phyloP scores from a whole-genome alignment of 2,797 vertebrate species.

The Galagoides demidoff region DNA sequence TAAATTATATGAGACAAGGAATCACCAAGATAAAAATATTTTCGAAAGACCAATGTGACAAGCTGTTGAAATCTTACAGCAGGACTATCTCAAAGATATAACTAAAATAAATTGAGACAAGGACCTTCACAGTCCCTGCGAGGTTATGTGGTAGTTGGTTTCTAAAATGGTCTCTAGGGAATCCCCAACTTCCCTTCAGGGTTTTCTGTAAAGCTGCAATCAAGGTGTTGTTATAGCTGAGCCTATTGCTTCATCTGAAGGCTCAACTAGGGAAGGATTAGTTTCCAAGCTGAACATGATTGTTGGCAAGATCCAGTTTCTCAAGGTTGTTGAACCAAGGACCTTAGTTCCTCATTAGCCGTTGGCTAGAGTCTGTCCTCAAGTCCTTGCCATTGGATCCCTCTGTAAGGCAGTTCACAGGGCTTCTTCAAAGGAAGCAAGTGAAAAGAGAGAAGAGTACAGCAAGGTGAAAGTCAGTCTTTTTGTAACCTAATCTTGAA shows the following conservation, averaged over 20 bases:
- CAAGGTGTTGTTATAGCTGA: too few relatives aligned
- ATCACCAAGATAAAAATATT: slow-evolving; percentile 19
- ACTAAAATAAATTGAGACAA: background rate
- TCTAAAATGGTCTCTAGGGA: background rate
- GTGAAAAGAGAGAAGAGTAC: background rate
- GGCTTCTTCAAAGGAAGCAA: background rate
- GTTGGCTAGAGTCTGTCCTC: background rate
- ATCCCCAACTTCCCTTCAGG: background rate
- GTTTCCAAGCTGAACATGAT: background rate
- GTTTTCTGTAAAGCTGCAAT: background rate
- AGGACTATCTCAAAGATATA: background rate
- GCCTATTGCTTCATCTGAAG: background rate
- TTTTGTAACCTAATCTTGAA: background rate
- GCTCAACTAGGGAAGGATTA: background rate
- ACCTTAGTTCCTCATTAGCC: background rate
- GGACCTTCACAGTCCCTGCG: background rate
- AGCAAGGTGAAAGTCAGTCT: background rate
- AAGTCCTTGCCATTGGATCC: background rate
- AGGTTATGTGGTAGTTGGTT: background rate
- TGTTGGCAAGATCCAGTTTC: background rate
- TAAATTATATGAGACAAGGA: background rate
- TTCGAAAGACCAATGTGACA: background rate
- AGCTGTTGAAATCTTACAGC: background rate
- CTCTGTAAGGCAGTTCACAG: background rate
- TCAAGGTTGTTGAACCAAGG: background rate